Base-by-base conservation (phyloP, 1,140 invertebrate species). In the Zaprionus lachaisei region DNA sequence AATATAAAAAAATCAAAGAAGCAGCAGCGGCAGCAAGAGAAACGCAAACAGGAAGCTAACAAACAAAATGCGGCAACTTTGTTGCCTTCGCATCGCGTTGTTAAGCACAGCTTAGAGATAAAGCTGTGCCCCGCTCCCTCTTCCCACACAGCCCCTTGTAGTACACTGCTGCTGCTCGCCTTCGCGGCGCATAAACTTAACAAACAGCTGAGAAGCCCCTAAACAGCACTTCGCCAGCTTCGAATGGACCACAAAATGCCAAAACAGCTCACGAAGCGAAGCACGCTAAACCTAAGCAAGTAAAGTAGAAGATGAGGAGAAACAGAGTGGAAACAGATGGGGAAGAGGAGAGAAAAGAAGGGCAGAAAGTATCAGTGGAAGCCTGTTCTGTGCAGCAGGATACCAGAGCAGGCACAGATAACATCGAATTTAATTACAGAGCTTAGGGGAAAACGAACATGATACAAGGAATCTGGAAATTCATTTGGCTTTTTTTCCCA, bases 31-130 rank as follows among this genome's bases (percentile, higher is more conserved):
- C 34, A 34, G 9, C 47, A 37, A 51, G 61, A 56, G 15, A 72
- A 62, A 67, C 37, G 26, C 26, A 71, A 66, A 66, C 47, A 55
- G 60, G 61, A 55, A 63, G 34, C 28, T 47, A 17, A 37, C 38
- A 51, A 47, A 44, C 37, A 57, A 55, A 55, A 54, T 55, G 63
- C 64, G 54, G 24, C 60, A 71, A 75, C 51, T 75, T 75, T 71
- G 55, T 76, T 76, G 54, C 49, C 28, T 67, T 73, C 38, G 57
- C 47, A 54, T 74, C 57, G 49, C 56, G 63, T 70, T 56, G 66
- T 70, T 71, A 58, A 64, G 67, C 73, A 69, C 41, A 61, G 73
- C 54, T 71, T 65, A 65, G 34, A 76, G 55, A 72, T 64, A 72
- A 65, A 37, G 15, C 34, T 31, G 41, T 38, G 14, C n/a, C 5